Evolutionary conservation across 2,113 vertebrate genomes (phyloP), one percentile per base, ranked within the genome.

Genomic region (Pionites leucogaster): DNA sequence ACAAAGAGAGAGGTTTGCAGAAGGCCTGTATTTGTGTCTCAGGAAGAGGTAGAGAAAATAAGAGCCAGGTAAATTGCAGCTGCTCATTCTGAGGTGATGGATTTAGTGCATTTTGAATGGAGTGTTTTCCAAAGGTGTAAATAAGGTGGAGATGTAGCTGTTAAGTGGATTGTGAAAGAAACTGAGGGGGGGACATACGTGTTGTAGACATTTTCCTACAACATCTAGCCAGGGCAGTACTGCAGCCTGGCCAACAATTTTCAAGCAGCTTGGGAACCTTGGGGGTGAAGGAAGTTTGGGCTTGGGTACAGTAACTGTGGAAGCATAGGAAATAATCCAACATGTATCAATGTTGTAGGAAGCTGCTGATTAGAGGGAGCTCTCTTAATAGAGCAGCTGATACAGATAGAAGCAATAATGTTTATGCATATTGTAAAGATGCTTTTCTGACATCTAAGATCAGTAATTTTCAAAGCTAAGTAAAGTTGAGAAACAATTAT

Each of bases 1-100:
- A 99, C 98, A 31, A 94, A 96, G 94, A 97, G 98, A 82, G 91
- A 90, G 17, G 93, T 99, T 93, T 90, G 98, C 64, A 97, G 99
- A 82, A 98, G 99, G 91, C 99, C 99, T 41, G 88, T 88, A 88
- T 99, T 99, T 93, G 89, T 99, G 27, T 98, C 98, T 46, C 81
- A 80, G 31, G 42, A 96, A 16, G 98, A 99, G 1, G 95, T 98
- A 69, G 98, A 95, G 81, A 74, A 86, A 3, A 79, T 44, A 88
- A 98, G 31, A 84, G 44, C 13, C 84, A 98, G 96, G 97, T 98
- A 76, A 95, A 83, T 29, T 68, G 46, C 47, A 82, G 2, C 39
- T 63, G 25, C 46, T 74, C 5, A 3, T 84, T 88, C 13, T 78
- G 31, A 55, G 28, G 17, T 68, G 55, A 44, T 76, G 52, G 29